Conservation (phyloP, 1,140 invertebrate genomes). For the Megathymus violae region DNA sequence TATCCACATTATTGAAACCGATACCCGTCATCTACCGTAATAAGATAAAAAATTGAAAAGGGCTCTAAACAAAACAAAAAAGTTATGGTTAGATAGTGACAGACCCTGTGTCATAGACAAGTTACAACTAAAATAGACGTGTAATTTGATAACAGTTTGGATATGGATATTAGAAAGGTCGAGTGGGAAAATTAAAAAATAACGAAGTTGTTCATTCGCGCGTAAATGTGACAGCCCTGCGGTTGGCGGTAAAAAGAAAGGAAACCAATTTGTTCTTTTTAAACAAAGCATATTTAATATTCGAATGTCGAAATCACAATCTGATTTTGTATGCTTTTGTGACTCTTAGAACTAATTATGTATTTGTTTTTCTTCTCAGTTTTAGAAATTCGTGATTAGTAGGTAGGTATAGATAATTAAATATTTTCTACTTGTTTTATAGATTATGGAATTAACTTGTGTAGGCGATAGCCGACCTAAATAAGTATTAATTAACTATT, state of each 20-base stretch:
- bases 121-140: conserved; percentile 49
- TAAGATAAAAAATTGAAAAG: conserved; percentile 43
- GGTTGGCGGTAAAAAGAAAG: conserved; percentile 61
- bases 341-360: background rate
- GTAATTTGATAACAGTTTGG: conserved; percentile 61
- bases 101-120: conserved; percentile 60
- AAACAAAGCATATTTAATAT: conserved; percentile 43
- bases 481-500: background rate
- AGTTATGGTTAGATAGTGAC: conserved; percentile 41
- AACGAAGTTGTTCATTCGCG: conserved; percentile 59
- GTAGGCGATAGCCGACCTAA: no score
- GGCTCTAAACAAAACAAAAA: conserved; percentile 40
- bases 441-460: no score
- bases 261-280: conserved; percentile 46
- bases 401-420: conserved; percentile 9
- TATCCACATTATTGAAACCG: conserved; percentile 39
- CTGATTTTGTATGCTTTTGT: conserved; percentile 30
- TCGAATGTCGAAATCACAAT: conserved; percentile 46
- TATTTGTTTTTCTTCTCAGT: no score
- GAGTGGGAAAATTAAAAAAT: conserved; percentile 52
- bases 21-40: conserved; percentile 43
- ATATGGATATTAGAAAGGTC: conserved; percentile 55
- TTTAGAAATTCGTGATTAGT: background rate
- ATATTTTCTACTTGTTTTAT: background rate
- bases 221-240: conserved; percentile 64